Conservation (phyloP, 1,140 invertebrate genomes). For the Drosophila melanogaster region Release_6_plus_ISO1_MT NT_033777.3:5425501-5426000, state of each 20-base stretch:
- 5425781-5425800: not conserved
- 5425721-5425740: slow-evolving; percentile 2
- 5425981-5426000: not conserved
- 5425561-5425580: slow-evolving; percentile 31
- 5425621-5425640: slow-evolving; percentile 55
- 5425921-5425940: not conserved
- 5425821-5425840: not conserved
- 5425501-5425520: not conserved
- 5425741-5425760: slow-evolving; percentile 2
- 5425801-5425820: not conserved
- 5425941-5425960: not conserved
- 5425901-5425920: not conserved
- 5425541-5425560: not conserved
- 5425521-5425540: slow-evolving; percentile 20
- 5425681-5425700: slow-evolving; percentile 37
- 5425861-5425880: not conserved
- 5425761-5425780: not conserved
- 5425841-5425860: slow-evolving; percentile 2
- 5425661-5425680: slow-evolving; percentile 9
- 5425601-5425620: slow-evolving; percentile 5
- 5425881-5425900: not conserved
- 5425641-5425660: slow-evolving; percentile 37
- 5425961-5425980: not conserved
- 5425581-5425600: slow-evolving; percentile 31
- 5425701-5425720: slow-evolving; percentile 41